Conservation (phyloP, 2,888 invertebrate genomes). For the Mesorhabditis belari region DNA sequence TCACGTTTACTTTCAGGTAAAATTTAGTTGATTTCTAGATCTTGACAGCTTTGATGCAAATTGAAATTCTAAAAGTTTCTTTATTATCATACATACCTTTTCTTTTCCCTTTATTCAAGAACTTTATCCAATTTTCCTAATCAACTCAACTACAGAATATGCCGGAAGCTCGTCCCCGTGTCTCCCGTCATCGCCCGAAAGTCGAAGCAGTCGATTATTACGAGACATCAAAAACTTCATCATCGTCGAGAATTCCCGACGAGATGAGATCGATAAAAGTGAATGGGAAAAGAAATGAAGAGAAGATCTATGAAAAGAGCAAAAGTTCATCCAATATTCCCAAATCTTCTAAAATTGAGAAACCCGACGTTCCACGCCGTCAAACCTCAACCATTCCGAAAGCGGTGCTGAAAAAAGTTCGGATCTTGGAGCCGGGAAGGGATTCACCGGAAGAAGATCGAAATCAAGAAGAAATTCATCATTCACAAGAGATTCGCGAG, state of each 20-base stretch:
- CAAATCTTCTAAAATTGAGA: too few relatives aligned
- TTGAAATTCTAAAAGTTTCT: background rate
- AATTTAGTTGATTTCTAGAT: too few relatives aligned
- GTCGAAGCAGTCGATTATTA: background rate
- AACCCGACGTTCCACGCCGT: background rate
- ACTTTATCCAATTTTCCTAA: background rate
- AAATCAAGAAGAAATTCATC: too few relatives aligned
- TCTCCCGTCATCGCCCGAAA: background rate
- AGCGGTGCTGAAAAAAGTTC: background rate
- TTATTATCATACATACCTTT: background rate
- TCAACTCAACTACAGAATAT: background rate
- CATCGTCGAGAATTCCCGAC: background rate
- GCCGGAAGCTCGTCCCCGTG: background rate
- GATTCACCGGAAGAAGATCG: too few relatives aligned
- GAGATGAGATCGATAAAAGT: too few relatives aligned
- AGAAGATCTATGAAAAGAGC: too few relatives aligned
- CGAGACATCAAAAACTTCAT: background rate
- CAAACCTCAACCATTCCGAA: background rate
- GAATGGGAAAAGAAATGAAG: too few relatives aligned
- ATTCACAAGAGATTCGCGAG: too few relatives aligned
- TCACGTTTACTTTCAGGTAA: too few relatives aligned
- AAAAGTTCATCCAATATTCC: too few relatives aligned
- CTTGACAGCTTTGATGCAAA: too few relatives aligned
- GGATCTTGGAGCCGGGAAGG: background rate
- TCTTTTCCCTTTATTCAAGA: too few relatives aligned